A percentile compares a stretch with the other conserved stretches of the same genome.
Conservation (phyloP, 2,113 vertebrate genomes). For the Lasiurus cinereus region DNA sequence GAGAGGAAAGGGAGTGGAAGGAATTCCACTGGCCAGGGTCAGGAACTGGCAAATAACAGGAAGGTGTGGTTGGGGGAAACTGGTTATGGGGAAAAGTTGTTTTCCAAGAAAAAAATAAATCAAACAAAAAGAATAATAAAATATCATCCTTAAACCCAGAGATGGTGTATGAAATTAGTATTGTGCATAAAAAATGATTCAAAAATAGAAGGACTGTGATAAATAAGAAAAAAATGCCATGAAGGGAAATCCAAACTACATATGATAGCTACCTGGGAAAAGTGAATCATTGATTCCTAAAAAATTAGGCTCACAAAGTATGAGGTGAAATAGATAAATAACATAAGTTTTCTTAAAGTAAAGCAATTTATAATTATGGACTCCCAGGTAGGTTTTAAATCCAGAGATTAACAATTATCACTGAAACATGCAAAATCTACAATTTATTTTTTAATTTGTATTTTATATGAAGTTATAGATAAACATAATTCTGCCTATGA, state of each 20-base stretch:
- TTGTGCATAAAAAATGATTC: neutral
- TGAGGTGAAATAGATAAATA: conserved; percentile 62
- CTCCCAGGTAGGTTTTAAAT: conserved; percentile 34
- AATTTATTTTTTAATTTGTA: conserved; percentile 44
- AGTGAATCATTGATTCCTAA: conserved; percentile 69
- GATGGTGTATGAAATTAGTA: neutral
- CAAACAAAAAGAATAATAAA: neutral
- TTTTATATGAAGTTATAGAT: neutral
- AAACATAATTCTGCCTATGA: neutral
- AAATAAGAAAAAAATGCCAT: conserved; percentile 33
- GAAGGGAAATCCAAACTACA: conserved; percentile 57
- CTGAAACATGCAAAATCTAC: conserved; percentile 8
- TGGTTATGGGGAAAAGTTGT: neutral
- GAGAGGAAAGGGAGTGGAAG: neutral
- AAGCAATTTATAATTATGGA: conserved; percentile 61
- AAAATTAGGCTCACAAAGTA: conserved; percentile 48
- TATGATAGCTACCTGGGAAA: conserved; percentile 51
- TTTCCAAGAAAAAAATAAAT: neutral
- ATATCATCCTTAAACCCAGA: neutral
- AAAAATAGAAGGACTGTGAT: neutral
- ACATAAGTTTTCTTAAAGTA: conserved; percentile 69
- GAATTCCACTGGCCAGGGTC: neutral
- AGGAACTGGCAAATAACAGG: neutral
- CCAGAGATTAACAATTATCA: conserved; percentile 53
- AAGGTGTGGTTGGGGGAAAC: neutral